A percentile compares a stretch with the other conserved stretches of the same genome.
Conservation (phyloP, 2,113 vertebrate genomes). For the Hoplias malabaricus region DNA sequence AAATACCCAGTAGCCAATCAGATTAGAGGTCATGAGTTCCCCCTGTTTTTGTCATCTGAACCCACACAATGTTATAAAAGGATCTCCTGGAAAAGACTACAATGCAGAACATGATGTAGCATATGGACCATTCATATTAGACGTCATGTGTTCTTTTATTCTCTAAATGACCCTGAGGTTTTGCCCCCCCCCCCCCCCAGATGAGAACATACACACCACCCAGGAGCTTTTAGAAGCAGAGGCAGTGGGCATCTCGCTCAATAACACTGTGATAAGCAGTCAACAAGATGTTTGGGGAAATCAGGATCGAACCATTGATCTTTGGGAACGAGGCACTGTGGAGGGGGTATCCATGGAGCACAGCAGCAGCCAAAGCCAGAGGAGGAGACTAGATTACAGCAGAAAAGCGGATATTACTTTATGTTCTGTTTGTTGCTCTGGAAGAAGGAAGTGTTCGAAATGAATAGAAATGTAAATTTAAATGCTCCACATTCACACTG, state of each 20-base stretch:
- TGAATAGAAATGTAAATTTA: too few relatives aligned
- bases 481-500: too few relatives aligned
- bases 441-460: too few relatives aligned
- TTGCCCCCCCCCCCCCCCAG: background rate
- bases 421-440: too few relatives aligned
- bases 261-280: constrained; percentile 22
- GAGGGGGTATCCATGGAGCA: background rate
- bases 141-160: background rate
- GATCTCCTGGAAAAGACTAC: too few relatives aligned
- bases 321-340: background rate
- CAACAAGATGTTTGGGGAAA: constrained; percentile 25
- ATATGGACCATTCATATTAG: too few relatives aligned
- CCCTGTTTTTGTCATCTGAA: too few relatives aligned
- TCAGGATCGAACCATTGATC: constrained; percentile 16
- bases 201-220: background rate
- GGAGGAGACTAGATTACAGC: background rate
- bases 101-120: too few relatives aligned
- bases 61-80: too few relatives aligned
- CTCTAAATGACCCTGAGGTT: background rate
- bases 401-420: background rate
- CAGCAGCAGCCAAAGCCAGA: background rate
- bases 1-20: too few relatives aligned
- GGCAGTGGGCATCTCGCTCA: constrained; percentile 4
- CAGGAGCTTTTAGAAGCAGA: constrained; percentile 26
- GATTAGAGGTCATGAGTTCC: too few relatives aligned